A percentile compares a stretch with the other conserved stretches of the same genome.
Evolutionary conservation across 2,888 invertebrate genomes (phyloP).

Genomic region (Zelleria hepariella): DNA sequence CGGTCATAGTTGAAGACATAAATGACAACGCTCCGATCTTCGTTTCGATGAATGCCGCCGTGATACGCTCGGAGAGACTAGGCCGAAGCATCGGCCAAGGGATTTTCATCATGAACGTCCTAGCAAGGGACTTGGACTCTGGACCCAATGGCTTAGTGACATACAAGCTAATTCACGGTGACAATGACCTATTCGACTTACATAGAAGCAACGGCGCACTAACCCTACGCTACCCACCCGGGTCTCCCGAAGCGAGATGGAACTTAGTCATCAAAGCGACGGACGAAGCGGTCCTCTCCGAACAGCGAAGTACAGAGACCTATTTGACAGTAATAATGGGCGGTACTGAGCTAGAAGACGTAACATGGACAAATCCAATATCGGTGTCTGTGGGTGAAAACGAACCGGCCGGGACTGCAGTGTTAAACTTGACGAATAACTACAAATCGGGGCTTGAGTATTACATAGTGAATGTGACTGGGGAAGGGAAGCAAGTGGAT

Average conservation of each 20-base stretch:
- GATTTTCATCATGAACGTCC: constrained; percentile 81
- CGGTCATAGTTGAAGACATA: constrained; percentile 93
- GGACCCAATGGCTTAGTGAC: constrained; percentile 93
- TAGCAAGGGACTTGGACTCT: constrained; percentile 90
- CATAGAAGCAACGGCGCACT: constrained; percentile 86
- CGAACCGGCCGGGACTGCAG: constrained; percentile 87
- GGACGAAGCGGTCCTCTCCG: constrained; percentile 91
- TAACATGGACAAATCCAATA: constrained; percentile 76
- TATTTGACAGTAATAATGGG: constrained; percentile 87
- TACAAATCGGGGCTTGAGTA: constrained; percentile 82
- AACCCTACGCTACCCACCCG: constrained; percentile 72
- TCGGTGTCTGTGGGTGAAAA: constrained; percentile 90
- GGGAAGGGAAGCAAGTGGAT: constrained; percentile 83
- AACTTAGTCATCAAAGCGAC: constrained; percentile 89
- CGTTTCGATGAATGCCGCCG: constrained; percentile 91
- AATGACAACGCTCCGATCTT: constrained; percentile 95
- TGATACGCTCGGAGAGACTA: constrained; percentile 75
- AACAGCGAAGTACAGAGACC: constrained; percentile 88
- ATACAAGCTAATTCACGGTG: constrained; percentile 87
- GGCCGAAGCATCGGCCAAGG: constrained; percentile 68
- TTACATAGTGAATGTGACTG: constrained; percentile 90
- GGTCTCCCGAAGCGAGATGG: constrained; percentile 80
- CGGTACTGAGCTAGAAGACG: constrained; percentile 70
- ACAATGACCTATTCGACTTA: constrained; percentile 83
- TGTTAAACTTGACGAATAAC: constrained; percentile 84